Percentiles rank a stretch among this genome's conserved stretches.
Conservation (phyloP, 2,113 vertebrate species). For the Regulus satrapa region DNA sequence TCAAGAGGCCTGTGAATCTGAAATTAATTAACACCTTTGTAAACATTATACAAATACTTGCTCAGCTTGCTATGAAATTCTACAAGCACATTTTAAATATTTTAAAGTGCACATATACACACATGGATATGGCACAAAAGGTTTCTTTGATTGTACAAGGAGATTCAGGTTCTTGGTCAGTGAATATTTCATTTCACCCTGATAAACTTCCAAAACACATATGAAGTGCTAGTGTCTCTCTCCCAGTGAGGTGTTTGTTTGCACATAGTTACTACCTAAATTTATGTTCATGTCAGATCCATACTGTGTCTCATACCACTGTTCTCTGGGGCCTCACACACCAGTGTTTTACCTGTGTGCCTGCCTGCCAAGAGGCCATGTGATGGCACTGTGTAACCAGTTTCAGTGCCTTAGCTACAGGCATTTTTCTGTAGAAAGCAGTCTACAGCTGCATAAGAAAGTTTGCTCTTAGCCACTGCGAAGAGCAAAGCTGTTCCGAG, state of each 20-base stretch:
- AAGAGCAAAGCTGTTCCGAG: neutral
- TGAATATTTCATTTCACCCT: neutral
- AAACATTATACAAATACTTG: neutral
- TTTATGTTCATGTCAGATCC: neutral
- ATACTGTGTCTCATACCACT: neutral
- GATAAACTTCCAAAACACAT: neutral
- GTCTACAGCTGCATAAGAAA: neutral
- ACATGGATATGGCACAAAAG: neutral
- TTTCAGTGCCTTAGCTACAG: neutral
- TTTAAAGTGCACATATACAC: accelerated
- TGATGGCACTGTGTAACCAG: neutral
- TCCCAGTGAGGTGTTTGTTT: neutral
- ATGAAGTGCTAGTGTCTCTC: neutral
- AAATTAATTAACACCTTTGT: neutral
- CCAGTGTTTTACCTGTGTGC: neutral
- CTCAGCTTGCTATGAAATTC: neutral
- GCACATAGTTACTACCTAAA: neutral
- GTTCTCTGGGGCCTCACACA: neutral
- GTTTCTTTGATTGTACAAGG: neutral
- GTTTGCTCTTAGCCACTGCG: neutral
- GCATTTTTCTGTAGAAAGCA: neutral
- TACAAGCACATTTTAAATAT: neutral
- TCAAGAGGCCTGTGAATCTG: neutral
- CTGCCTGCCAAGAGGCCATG: neutral
- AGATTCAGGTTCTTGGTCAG: neutral